Percentiles rank a stretch among this genome's conserved stretches.
phyloP scores from a whole-genome alignment of 92 coral and sea anemone species.

The Galaxea fascicularis region DNA sequence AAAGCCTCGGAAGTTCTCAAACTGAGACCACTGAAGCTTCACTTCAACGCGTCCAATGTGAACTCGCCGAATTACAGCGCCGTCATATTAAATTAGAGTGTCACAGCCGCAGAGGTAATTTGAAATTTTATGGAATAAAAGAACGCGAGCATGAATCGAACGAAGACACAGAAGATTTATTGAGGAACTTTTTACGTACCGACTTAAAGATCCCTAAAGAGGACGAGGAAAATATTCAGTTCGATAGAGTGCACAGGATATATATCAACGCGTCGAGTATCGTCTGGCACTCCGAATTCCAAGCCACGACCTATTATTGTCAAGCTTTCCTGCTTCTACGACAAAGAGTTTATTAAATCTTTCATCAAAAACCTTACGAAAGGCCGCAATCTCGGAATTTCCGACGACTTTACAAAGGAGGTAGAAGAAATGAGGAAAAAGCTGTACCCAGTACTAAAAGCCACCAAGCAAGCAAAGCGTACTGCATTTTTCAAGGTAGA shows the following conservation, averaged over 20 bases:
- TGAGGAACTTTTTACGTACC: background rate
- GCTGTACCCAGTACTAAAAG: no score
- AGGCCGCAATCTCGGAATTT: no score
- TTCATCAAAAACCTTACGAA: no score
- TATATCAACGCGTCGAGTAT: background rate
- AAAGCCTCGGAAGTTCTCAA: background rate
- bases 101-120: slow-evolving; percentile 10
- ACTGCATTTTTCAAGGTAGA: no score
- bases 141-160: slow-evolving; percentile 7
- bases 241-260: background rate
- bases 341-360: slow-evolving; percentile 5
- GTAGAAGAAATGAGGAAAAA: no score
- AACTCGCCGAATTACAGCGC: slow-evolving; percentile 2
- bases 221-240: background rate
- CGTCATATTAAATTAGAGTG: background rate
- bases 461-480: no score
- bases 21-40: slow-evolving; percentile 12
- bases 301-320: background rate
- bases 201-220: background rate
- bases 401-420: no score
- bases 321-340: background rate
- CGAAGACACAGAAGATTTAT: background rate
- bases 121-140: slow-evolving; percentile 13
- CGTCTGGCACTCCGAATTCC: slow-evolving; percentile 10
- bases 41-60: slow-evolving; percentile 20